Percentiles rank a stretch among this genome's conserved stretches.
These are phyloP conservation scores for Alitta virens DNA, from an alignment of 2,888 invertebrate species.

Conservation along the genomic window DNA sequence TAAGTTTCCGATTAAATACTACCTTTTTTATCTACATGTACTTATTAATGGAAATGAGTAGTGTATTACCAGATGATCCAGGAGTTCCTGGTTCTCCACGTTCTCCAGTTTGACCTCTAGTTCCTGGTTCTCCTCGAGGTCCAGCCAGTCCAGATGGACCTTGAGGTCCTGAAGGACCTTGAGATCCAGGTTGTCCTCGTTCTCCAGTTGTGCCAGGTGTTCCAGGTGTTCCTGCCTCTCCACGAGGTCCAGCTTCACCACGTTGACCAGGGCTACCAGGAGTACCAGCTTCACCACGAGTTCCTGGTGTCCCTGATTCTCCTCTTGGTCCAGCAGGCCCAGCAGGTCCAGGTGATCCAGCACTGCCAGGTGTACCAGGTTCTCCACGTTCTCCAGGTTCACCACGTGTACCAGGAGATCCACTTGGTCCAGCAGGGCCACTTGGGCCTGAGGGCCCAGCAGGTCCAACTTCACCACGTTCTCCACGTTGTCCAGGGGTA, in stretches of 20 bases:
- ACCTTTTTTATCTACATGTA: not conserved
- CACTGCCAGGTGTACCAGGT: constrained; percentile 18
- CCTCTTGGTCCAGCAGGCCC: constrained; percentile 13
- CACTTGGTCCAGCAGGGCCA: constrained; percentile 12
- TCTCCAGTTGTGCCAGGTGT: constrained; percentile 13
- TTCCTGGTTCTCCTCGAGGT: constrained; percentile 19
- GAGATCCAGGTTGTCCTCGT: constrained; percentile 17
- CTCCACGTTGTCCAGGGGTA: constrained; percentile 18
- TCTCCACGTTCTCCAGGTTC: constrained; percentile 11
- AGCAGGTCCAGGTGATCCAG: constrained; percentile 12
- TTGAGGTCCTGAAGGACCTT: constrained; percentile 24
- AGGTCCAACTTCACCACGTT: constrained; percentile 7
- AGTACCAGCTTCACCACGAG: constrained; percentile 14
- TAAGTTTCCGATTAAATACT: not conserved
- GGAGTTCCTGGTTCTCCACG: constrained; percentile 22
- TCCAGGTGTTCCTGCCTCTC: constrained; percentile 9
- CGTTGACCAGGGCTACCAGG: constrained; percentile 14
- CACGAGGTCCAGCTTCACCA: constrained; percentile 8
- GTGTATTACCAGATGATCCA: constrained; percentile 14
- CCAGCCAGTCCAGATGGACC: constrained; percentile 17
- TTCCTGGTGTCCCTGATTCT: constrained; percentile 30
- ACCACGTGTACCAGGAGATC: constrained; percentile 6
- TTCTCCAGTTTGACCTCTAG: constrained; percentile 16
- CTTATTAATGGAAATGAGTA: too few relatives aligned
- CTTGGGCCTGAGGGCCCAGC: constrained; percentile 10